phyloP scores from a whole-genome alignment of 2,888 invertebrate species.

The Caenorhabditis afra region DNA sequence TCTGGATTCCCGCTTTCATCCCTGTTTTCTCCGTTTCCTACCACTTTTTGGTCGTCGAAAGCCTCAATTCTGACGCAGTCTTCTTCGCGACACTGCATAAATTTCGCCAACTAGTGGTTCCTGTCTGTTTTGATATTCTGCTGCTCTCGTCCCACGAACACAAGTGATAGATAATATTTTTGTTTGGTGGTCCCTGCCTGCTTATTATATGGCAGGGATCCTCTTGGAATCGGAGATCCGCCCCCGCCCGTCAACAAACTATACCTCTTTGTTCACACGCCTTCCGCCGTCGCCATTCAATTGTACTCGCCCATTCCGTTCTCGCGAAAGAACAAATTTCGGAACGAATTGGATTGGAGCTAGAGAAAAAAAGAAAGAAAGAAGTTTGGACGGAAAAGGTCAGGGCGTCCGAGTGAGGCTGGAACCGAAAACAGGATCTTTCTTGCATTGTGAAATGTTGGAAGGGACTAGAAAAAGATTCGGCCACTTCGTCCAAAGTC shows the following conservation, averaged over 20 bases:
- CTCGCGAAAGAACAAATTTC: too few relatives aligned
- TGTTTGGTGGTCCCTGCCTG: background rate
- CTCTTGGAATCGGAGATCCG: background rate
- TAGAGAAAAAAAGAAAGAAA: too few relatives aligned
- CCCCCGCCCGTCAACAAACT: background rate
- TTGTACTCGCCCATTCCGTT: background rate
- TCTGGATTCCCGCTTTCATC: background rate
- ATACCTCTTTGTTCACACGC: background rate
- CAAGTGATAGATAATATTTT: constrained; percentile 20
- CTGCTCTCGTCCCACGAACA: too few relatives aligned
- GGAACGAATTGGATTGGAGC: too few relatives aligned
- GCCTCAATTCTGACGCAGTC: constrained; percentile 18
- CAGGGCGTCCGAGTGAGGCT: too few relatives aligned
- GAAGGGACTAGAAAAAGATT: background rate
- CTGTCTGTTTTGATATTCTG: constrained; percentile 15
- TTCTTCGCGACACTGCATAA: constrained; percentile 5
- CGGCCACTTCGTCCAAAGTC: background rate
- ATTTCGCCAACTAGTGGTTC: background rate
- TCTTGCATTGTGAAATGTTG: too few relatives aligned
- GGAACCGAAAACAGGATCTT: too few relatives aligned
- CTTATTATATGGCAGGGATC: background rate
- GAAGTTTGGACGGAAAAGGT: background rate
- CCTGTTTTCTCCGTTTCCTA: background rate
- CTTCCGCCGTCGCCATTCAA: too few relatives aligned
- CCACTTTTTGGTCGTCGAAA: too few relatives aligned